phyloP scores from a whole-genome alignment of 1,140 invertebrate genomes.

The Cydia fagiglandana region DNA sequence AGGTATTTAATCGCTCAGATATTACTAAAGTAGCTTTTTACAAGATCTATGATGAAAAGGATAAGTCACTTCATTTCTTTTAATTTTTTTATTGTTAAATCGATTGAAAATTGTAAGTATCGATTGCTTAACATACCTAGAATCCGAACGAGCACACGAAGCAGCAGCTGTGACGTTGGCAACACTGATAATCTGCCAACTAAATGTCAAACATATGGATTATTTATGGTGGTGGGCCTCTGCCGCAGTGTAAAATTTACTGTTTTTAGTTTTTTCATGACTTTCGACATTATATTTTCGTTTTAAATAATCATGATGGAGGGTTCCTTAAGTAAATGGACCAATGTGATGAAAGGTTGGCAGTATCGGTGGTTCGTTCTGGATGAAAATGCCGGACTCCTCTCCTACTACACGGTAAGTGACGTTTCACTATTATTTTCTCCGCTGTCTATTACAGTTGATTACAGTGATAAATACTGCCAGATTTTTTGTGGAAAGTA shows the following conservation, averaged over 20 bases:
- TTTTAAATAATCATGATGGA: conserved; percentile 86
- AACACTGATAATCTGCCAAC: conserved; percentile 41
- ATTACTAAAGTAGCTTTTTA: too few relatives aligned
- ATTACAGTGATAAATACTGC: conserved; percentile 28
- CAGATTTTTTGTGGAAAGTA: neutral
- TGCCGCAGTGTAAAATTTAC: conserved; percentile 63
- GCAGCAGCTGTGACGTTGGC: conserved; percentile 41
- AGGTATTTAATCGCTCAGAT: too few relatives aligned
- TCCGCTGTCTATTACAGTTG: conserved; percentile 28
- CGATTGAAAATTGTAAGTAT: neutral
- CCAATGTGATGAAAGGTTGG: conserved; percentile 99
- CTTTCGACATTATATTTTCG: conserved; percentile 52
- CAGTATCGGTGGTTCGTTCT: conserved; percentile 99
- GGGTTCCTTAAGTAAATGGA: conserved; percentile 99
- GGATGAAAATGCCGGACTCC: conserved; percentile 95
- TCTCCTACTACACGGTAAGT: conserved; percentile 98
- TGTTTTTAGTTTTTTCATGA: conserved; percentile 66
- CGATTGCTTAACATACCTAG: neutral
- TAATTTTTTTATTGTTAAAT: conserved; percentile 17
- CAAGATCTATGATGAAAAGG: too few relatives aligned
- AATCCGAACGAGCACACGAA: conserved; percentile 32
- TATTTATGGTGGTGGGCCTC: conserved; percentile 62
- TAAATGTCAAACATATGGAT: conserved; percentile 69
- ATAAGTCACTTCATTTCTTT: too few relatives aligned
- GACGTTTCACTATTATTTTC: conserved; percentile 51